Base-by-base conservation (phyloP, 2,888 invertebrate genomes). In the Plagodis pulveraria region DNA sequence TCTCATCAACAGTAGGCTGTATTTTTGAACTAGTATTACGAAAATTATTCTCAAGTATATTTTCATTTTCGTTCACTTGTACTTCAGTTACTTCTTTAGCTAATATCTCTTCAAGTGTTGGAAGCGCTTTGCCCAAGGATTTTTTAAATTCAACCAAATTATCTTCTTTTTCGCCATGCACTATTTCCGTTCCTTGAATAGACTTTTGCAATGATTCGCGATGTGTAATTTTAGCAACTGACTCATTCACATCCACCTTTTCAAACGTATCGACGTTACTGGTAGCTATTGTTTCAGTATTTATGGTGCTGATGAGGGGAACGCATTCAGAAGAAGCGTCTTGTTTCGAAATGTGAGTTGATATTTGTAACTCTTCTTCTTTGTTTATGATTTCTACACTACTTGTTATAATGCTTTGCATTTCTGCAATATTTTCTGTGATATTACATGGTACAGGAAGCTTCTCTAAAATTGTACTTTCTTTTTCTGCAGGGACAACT, bases 401-500 rank as follows among this genome's bases (percentile, higher is more conserved):
- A 48, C 93, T 94, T 6, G 94, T 93, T 11, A 93, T 85, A 10
- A 95, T 67, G 65, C 94, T 90, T 78, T 95, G 92, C 44, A 91
- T 91, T 74, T 94, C 89, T 69, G 92, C 90, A 47, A 93, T 84
- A 62, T 94, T 93, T 12, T 92, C 74, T 9, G 73, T 79, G 33
- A 94, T 93, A 51, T 78, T 89, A 72, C 88, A 74, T 60, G 67
- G 67, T 6, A 62, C 40, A 5, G 71, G 64, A 69, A 73, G 64
- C 68, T 74, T 56, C 72, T 80, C 67, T 12, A 74, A 62, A 12
- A 94, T 76, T 32, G 74, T 65, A 53, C 77, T 83, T 85, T 94
- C 94, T 67, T 81, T 90, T 76, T 95, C 94, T 33, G 87, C 93
- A 36, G 88, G 62, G 43, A 93, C 69, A 41, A 92, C 81, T 81